Percentiles rank a stretch among this genome's conserved stretches.
Conservation (phyloP, 92 coral and sea anemone genomes). For the Heliopora coerulea region DNA sequence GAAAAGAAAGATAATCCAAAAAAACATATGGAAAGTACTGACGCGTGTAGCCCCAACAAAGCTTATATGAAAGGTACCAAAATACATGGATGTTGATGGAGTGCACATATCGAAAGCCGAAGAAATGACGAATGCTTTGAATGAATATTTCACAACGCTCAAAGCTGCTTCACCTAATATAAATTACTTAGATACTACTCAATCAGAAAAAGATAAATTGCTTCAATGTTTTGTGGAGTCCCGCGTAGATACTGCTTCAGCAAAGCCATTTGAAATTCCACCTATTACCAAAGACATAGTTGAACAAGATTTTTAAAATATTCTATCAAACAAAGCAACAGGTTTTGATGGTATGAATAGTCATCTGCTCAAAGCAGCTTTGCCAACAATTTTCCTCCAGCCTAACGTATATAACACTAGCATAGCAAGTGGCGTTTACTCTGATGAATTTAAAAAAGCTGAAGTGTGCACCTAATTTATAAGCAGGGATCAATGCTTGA, state of each 20-base stretch:
- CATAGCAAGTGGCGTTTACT: slow-evolving; percentile 30
- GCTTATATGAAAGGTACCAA: neutral
- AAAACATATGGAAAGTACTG: slow-evolving; percentile 36
- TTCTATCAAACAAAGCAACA: slow-evolving; percentile 47
- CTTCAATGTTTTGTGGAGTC: slow-evolving; percentile 4
- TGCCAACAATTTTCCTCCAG: slow-evolving; percentile 34
- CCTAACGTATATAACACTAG: slow-evolving; percentile 26
- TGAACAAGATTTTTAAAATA: neutral
- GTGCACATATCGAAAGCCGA: neutral
- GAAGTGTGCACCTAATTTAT: slow-evolving; percentile 37
- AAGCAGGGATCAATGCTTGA: slow-evolving; percentile 24
- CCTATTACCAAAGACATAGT: slow-evolving; percentile 4
- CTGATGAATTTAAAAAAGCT: slow-evolving; percentile 38
- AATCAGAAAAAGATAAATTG: slow-evolving; percentile 10
- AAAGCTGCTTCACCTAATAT: neutral
- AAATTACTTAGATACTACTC: neutral
- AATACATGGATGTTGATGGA: neutral
- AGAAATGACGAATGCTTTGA: slow-evolving; percentile 6
- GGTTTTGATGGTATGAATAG: slow-evolving; percentile 46
- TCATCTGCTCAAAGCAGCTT: slow-evolving; percentile 35
- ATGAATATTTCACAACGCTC: slow-evolving; percentile 1
- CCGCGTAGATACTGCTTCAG: neutral
- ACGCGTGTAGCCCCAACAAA: slow-evolving; percentile 8
- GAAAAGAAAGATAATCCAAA: slow-evolving; percentile 48
- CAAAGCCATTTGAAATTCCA: slow-evolving; percentile 31